These are phyloP conservation scores for Drosophila nebulosa DNA, from an alignment of 1,140 invertebrate species.

Conservation along the genomic window DNA sequence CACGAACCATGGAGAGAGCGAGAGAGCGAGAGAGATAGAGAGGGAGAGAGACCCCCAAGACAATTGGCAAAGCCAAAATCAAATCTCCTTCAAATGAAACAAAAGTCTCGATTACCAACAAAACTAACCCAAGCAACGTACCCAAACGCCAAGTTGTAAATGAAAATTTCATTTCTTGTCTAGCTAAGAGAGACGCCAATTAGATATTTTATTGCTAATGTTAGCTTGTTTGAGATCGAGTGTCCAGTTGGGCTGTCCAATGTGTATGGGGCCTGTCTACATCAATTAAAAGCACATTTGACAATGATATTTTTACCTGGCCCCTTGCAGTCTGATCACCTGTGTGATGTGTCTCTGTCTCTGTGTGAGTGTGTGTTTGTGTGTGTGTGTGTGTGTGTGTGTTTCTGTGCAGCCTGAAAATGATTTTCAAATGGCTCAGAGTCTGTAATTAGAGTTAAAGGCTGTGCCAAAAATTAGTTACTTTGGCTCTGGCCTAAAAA, in stretches of 20 bases:
- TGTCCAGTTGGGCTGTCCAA: constrained; percentile 72
- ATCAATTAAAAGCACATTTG: constrained; percentile 79
- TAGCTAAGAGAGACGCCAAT: constrained; percentile 51
- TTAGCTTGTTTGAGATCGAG: constrained; percentile 65
- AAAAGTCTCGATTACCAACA: constrained; percentile 67
- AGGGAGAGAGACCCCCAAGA: constrained; percentile 3
- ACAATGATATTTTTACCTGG: constrained; percentile 72
- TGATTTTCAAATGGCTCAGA: constrained; percentile 6
- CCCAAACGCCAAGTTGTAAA: constrained; percentile 29
- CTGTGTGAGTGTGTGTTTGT: neutral
- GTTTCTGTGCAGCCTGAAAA: constrained; percentile 1
- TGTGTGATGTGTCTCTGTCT: neutral
- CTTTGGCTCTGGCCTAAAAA: constrained; percentile 3
- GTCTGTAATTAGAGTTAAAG: constrained; percentile 10
- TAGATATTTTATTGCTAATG: constrained; percentile 79
- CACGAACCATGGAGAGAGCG: neutral
- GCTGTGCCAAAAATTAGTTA: neutral
- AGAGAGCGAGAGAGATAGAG: neutral
- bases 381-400: neutral
- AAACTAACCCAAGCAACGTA: neutral
- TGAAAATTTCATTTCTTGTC: constrained; percentile 61
- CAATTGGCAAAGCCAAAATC: constrained; percentile 41
- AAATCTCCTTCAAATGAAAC: constrained; percentile 49
- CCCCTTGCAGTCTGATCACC: constrained; percentile 20
- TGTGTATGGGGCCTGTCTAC: constrained; percentile 70